Conservation (phyloP, 2,113 vertebrate species). For the Bagarius yarrelli region DNA sequence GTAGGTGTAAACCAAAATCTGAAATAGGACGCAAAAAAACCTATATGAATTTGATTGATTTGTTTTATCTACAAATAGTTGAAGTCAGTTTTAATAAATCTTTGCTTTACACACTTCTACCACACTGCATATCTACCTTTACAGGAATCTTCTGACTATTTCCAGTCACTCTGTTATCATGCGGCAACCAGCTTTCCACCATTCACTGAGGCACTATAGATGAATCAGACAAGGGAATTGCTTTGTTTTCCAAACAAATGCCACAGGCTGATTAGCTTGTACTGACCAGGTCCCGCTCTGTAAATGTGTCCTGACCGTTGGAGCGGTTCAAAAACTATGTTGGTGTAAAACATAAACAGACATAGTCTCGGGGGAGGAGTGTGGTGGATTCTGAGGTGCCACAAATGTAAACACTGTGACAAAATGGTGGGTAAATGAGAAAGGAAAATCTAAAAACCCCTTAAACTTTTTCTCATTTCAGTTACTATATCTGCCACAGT, state of each 20-base stretch:
- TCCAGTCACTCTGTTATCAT: slow-evolving; percentile 9
- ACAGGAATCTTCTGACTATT: slow-evolving; percentile 16
- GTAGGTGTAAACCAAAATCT: no score
- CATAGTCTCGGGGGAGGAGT: slow-evolving; percentile 50
- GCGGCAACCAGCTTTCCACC: neutral
- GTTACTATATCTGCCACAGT: neutral
- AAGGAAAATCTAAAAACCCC: neutral
- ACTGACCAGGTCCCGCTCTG: slow-evolving; percentile 55
- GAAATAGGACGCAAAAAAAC: no score
- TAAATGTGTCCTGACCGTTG: slow-evolving; percentile 59
- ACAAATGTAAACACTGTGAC: slow-evolving; percentile 61
- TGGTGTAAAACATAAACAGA: slow-evolving; percentile 60
- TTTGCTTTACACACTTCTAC: slow-evolving; percentile 6
- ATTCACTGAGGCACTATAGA: slow-evolving; percentile 25
- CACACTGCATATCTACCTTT: neutral
- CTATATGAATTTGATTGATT: no score
- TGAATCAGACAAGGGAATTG: slow-evolving; percentile 51
- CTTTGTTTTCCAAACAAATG: slow-evolving; percentile 65
- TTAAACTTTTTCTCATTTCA: neutral
- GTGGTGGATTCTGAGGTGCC: slow-evolving; percentile 64
- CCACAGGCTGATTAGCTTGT: slow-evolving; percentile 65
- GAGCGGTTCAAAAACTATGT: slow-evolving; percentile 59
- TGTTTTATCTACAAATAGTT: no score
- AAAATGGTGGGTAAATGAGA: slow-evolving; percentile 19
- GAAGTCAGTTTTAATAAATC: no score